Percentiles rank a stretch among this genome's conserved stretches.
Conservation (phyloP, 1,140 invertebrate genomes). For the Drosophila oshimai region DNA sequence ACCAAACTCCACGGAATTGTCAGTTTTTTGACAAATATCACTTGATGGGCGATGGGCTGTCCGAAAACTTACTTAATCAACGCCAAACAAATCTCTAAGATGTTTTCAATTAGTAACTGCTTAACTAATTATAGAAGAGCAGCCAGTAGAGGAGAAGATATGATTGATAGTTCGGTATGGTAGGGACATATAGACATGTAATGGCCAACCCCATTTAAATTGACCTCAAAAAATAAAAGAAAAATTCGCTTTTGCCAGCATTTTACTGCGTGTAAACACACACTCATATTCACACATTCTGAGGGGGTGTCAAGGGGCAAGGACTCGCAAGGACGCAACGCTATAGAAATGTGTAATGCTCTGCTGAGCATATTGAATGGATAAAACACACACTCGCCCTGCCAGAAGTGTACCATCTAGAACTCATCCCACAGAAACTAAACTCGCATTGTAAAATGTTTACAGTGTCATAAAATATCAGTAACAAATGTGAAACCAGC, state of each 20-base stretch:
- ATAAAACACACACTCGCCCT: slow-evolving; percentile 13
- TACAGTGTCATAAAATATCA: slow-evolving; percentile 79
- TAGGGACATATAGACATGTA: not conserved
- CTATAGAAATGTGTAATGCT: slow-evolving; percentile 44
- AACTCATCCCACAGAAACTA: slow-evolving; percentile 1
- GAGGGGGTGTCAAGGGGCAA: not conserved
- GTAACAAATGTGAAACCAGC: slow-evolving; percentile 62
- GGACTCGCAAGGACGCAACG: slow-evolving; percentile 47
- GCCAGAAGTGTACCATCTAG: slow-evolving; percentile 8
- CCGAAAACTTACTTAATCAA: slow-evolving; percentile 60
- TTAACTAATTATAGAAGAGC: slow-evolving; percentile 59
- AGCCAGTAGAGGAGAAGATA: slow-evolving; percentile 12
- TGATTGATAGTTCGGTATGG: slow-evolving; percentile 34
- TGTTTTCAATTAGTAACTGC: slow-evolving; percentile 67
- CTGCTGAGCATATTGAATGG: slow-evolving; percentile 60
- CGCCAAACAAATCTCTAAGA: slow-evolving; percentile 60
- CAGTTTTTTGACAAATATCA: slow-evolving; percentile 66
- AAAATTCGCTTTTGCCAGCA: slow-evolving; percentile 17
- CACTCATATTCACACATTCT: slow-evolving; percentile 4
- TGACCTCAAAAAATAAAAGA: slow-evolving; percentile 28
- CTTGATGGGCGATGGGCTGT: slow-evolving; percentile 53
- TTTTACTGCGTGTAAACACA: slow-evolving; percentile 28
- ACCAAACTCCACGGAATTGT: slow-evolving; percentile 40
- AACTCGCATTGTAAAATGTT: slow-evolving; percentile 68
- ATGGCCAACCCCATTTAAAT: slow-evolving; percentile 14